Evolutionary conservation across 2,888 invertebrate genomes (phyloP).

Genomic region (Lasioglossum oenotherae): DNA sequence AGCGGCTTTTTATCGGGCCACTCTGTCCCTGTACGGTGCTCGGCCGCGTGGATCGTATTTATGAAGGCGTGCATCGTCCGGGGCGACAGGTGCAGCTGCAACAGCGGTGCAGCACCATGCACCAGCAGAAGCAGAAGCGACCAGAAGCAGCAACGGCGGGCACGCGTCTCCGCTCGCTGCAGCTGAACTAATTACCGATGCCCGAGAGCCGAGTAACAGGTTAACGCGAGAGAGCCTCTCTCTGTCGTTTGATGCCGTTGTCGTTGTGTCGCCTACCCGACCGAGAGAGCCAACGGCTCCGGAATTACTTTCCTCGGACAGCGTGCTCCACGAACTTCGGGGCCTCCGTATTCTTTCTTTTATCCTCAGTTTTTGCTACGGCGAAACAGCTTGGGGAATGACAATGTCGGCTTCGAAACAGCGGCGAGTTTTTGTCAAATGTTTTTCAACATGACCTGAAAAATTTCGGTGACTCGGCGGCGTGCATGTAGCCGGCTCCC

Average conservation of each 20-base stretch:
- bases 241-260: constrained; percentile 30
- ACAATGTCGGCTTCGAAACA: not conserved
- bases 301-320: not conserved
- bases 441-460: not conserved
- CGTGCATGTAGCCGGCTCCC: not conserved
- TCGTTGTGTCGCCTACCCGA: constrained; percentile 21
- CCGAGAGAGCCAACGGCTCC: not conserved
- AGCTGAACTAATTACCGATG: constrained; percentile 75
- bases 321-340: not conserved
- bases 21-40: constrained; percentile 50
- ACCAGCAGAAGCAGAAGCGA: constrained; percentile 65
- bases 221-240: constrained; percentile 40
- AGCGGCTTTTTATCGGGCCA: constrained; percentile 55
- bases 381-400: not conserved
- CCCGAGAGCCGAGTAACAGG: constrained; percentile 50
- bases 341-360: not conserved
- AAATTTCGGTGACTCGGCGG: not conserved
- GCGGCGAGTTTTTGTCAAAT: not conserved
- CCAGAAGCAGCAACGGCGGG: constrained; percentile 66
- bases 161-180: constrained; percentile 64
- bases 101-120: constrained; percentile 58
- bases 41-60: constrained; percentile 62
- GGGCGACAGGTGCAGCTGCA: constrained; percentile 76
- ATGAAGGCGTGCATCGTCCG: constrained; percentile 70
- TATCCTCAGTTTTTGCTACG: not conserved